Conservation (phyloP, 2,888 invertebrate species). For the Mactromeris polynyma region DNA sequence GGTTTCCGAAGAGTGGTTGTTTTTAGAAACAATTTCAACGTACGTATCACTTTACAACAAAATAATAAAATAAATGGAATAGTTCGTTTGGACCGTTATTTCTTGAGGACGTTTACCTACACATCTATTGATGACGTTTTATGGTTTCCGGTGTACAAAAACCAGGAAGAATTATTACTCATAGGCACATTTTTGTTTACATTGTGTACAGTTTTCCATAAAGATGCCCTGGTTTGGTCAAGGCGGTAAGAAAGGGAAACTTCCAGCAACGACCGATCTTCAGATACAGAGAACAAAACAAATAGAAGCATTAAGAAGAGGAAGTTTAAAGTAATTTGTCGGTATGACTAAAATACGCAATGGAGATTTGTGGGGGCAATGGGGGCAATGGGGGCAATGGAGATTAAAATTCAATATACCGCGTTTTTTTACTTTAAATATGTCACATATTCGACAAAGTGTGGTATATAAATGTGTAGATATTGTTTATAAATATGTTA, state of each 20-base stretch:
- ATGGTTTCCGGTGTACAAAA: constrained; percentile 69
- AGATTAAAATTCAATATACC: no score
- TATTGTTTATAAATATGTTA: no score
- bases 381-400: no score
- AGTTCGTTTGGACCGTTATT: neutral
- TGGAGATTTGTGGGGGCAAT: no score
- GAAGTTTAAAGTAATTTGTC: constrained; percentile 74
- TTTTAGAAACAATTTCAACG: no score
- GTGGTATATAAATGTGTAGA: no score
- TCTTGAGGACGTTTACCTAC: neutral
- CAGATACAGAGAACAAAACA: constrained; percentile 84
- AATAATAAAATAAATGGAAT: no score
- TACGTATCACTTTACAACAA: no score
- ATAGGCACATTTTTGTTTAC: constrained; percentile 14
- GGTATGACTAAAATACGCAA: no score
- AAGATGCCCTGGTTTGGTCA: constrained; percentile 81
- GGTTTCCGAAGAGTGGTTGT: no score
- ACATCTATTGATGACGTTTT: constrained; percentile 73
- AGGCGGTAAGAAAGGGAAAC: constrained; percentile 77
- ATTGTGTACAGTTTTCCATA: neutral
- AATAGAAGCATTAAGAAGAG: constrained; percentile 83
- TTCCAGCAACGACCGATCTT: constrained; percentile 80
- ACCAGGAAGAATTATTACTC: constrained; percentile 45
- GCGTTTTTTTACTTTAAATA: neutral
- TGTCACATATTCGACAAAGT: no score